Evolutionary conservation across 1,140 invertebrate species (phyloP), one percentile per base, ranked within the genome.

Genomic region (Argopecten irradians): DNA sequence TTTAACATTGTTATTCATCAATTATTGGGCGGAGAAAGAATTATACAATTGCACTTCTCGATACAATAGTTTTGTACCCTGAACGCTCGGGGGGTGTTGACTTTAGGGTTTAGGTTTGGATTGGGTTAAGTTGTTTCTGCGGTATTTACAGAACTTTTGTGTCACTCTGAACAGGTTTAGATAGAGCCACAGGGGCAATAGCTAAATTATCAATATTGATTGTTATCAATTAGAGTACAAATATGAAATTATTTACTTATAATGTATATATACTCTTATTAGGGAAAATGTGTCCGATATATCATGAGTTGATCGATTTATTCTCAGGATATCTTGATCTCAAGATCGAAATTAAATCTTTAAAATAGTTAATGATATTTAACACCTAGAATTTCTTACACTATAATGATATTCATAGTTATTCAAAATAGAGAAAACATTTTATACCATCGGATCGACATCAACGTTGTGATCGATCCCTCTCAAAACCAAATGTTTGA

Each of bases 201-300:
- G 5, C 1, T n/a, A n/a, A 71, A 71, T 7, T n/a, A 71, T 28
- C n/a, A 71, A 71, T 71, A 71, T 71, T 71, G n/a, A 71, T 71
- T 28, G 28, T 71, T 71, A 71, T 71, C 55, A 71, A 71, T 71
- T 71, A 71, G 55, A 71, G 55, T 71, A 71, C n/a, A 71, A 71
- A 71, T 71, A 71, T 71, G 5, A 71, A 1, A 71, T 71, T 71
- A 16, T 71, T 71, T 55, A 19, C 14, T 28, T 71, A n/a, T n/a
- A n/a, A n/a, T n/a, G n/a, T n/a, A n/a, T n/a, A n/a, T n/a, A n/a
- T n/a, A n/a, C n/a, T n/a, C n/a, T n/a, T n/a, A n/a, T n/a, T n/a
- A n/a, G n/a, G n/a, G n/a, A n/a, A n/a, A n/a, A n/a, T n/a, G n/a
- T n/a, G n/a, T n/a, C n/a, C n/a, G n/a, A n/a, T n/a, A n/a, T n/a